Conservation (phyloP, 30 jellyfish, hydroid and myxozoan genomes). For the Cassiopea andromeda region DNA sequence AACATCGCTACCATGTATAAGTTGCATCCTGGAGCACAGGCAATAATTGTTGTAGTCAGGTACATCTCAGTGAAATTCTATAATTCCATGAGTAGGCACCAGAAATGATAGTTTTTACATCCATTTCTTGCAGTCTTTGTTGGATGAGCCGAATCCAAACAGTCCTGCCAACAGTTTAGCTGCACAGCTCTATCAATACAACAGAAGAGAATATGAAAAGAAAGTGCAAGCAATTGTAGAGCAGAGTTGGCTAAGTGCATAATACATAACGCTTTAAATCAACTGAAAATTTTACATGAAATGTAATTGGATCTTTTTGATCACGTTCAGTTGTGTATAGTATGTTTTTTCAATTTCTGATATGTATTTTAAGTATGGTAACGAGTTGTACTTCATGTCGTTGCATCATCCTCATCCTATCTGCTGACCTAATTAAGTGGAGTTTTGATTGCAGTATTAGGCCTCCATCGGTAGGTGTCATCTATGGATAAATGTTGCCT, state of each 20-base stretch:
- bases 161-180: slow-evolving; percentile 98
- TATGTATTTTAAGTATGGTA: neutral
- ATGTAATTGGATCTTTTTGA: neutral
- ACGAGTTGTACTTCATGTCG: no score
- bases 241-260: slow-evolving; percentile 93
- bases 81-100: neutral
- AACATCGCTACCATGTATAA: no score
- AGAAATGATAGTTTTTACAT: neutral
- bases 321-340: neutral
- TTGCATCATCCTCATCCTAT: no score
- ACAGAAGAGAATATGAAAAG: slow-evolving; percentile 90
- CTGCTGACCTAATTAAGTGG: no score
- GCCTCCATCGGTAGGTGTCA: no score
- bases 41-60: no score
- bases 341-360: neutral
- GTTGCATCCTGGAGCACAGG: no score
- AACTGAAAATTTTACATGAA: neutral
- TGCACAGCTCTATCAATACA: slow-evolving; percentile 91
- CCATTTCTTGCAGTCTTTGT: slow-evolving; percentile 70
- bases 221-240: slow-evolving; percentile 92
- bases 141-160: slow-evolving; percentile 96
- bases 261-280: neutral
- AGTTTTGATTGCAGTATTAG: no score
- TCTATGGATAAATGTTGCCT: no score
- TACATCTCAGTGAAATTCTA: no score